These are phyloP conservation scores for Calonectris borealis DNA, from an alignment of 2,113 vertebrate species.

Conservation along the genomic window DNA sequence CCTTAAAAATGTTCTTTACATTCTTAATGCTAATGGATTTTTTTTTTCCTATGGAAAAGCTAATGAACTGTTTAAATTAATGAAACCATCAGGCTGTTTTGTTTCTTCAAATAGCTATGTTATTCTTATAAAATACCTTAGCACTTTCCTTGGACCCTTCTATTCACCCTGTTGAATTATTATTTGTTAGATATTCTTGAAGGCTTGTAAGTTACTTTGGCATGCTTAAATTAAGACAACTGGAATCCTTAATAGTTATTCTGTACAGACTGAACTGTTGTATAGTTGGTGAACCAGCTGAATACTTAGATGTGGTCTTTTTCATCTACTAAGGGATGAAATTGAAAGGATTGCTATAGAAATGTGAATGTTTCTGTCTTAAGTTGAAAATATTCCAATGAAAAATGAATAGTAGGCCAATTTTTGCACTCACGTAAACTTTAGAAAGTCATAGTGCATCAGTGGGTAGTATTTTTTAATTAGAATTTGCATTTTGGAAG, in stretches of 20 bases:
- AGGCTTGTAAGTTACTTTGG: neutral
- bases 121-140: neutral
- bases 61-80: neutral
- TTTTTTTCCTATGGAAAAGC: neutral
- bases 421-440: neutral
- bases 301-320: neutral
- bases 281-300: neutral
- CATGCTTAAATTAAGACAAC: neutral
- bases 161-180: neutral
- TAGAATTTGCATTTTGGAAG: neutral
- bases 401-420: neutral
- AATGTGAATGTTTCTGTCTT: neutral
- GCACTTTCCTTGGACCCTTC: neutral
- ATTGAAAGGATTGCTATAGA: neutral
- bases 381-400: neutral
- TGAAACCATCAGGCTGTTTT: neutral
- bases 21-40: neutral
- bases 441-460: neutral
- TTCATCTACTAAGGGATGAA: neutral
- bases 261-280: neutral
- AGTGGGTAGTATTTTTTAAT: neutral
- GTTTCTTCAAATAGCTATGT: neutral
- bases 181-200: neutral
- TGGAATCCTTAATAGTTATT: neutral
- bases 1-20: neutral